Evolutionary conservation across 2,888 invertebrate species (phyloP), one percentile per base, ranked within the genome.

Genomic region (Stegana nigrithorax): DNA sequence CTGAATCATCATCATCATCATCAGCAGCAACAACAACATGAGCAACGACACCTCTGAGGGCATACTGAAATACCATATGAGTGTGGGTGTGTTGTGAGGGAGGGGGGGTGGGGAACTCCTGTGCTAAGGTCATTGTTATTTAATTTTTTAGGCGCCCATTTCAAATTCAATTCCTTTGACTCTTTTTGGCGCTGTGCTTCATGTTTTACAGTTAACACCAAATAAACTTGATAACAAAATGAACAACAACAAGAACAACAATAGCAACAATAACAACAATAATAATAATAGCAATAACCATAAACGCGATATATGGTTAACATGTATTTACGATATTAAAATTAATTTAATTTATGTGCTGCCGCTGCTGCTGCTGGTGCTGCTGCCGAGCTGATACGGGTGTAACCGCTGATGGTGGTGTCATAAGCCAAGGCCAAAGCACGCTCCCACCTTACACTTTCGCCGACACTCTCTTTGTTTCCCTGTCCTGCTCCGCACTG

Each of bases 51-150:
- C n/a, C n/a, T n/a, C n/a, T n/a, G n/a, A n/a, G n/a, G n/a, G n/a
- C n/a, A n/a, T n/a, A n/a, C n/a, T n/a, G n/a, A n/a, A n/a, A n/a
- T n/a, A n/a, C n/a, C 69, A 65, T 65, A 61, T 60, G 63, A 53
- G 12, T 50, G 47, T 63, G 62, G 59, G 26, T 23, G 39, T 47
- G 39, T 51, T 64, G 66, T 64, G 6, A 39, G 14, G 39, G 51
- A n/a, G n/a, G n/a, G n/a, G n/a, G n/a, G n/a, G n/a, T n/a, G n/a
- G n/a, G n/a, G n/a, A n/a, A n/a, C n/a, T n/a, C n/a, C n/a, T n/a
- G n/a, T n/a, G n/a, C n/a, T n/a, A n/a, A n/a, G 75, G 78, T 76
- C 75, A 76, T 75, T 69, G 65, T 51, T 66, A 66, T 67, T 67
- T 60, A 62, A 63, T 64, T 60, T 63, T n/a, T n/a, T 27, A 12